phyloP scores from a whole-genome alignment of 92 coral and sea anemone genomes.

The Epizoanthus rinbou region DNA sequence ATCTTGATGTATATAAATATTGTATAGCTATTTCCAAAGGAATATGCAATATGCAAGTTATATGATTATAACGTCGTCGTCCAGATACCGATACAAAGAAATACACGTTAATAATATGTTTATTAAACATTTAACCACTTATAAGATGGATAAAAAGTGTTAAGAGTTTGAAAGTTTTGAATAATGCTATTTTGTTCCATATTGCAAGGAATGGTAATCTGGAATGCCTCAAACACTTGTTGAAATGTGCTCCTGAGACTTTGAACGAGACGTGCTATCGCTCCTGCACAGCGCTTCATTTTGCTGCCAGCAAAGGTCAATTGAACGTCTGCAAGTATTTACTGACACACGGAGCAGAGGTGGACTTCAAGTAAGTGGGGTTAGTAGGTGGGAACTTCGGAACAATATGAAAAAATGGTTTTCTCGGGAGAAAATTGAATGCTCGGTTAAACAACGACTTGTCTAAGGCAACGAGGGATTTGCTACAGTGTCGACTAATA shows the following conservation, averaged over 20 bases:
- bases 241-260: slow-evolving; percentile 45
- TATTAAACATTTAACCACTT: too few species aligned
- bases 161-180: neutral
- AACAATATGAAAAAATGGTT: neutral
- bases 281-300: slow-evolving; percentile 67
- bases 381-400: neutral
- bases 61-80: too few species aligned
- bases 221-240: slow-evolving; percentile 19
- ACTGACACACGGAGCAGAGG: slow-evolving; percentile 68
- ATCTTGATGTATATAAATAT: too few species aligned
- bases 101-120: too few species aligned
- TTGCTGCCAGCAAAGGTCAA: slow-evolving; percentile 61
- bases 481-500: too few species aligned
- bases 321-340: slow-evolving; percentile 51
- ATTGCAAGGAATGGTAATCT: slow-evolving; percentile 49
- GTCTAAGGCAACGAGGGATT: too few species aligned
- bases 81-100: too few species aligned
- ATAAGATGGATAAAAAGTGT: too few species aligned
- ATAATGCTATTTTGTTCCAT: neutral
- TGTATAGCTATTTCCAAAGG: too few species aligned
- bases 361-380: slow-evolving; percentile 60
- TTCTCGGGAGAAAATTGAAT: too few species aligned
- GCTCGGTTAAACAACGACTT: too few species aligned
- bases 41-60: too few species aligned
- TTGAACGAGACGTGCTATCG: slow-evolving; percentile 50